Evolutionary conservation across 2,797 vertebrate species (phyloP), one percentile per base, ranked within the genome.

Genomic region (Pogoniulus pusillus): DNA sequence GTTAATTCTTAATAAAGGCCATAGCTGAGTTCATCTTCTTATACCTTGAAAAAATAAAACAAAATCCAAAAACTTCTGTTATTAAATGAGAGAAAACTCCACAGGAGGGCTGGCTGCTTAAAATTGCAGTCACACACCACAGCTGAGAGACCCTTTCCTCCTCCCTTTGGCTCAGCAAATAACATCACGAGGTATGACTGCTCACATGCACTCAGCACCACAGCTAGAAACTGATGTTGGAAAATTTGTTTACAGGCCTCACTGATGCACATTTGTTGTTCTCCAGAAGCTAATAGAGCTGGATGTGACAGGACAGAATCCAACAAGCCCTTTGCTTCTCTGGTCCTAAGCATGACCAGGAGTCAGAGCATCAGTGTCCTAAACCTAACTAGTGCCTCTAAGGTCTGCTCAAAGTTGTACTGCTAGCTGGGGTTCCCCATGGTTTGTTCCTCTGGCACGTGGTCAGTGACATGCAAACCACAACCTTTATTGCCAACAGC

Each of bases 1-100:
- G 89, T 87, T 95, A 93, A 90, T 94, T 95, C 80, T 89, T 93
- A 77, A 22, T 71, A 58, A 88, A 87, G 90, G 80, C 92, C 65
- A 39, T 34, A 73, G 63, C n/a, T 66, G 45, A 93, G 84, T 93
- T 96, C 68, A 91, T 89, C 80, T 65, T 82, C 57, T 84, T 82
- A 49, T 72, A 45, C 85, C 66, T 92, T 76, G 85, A 26, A 82
- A 74, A 93, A 92, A 87, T 41, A 41, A 41, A 41, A 41, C 16
- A 85, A 54, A 60, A 74, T 7, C 20, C 12, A 12, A 24, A 24
- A 49, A 12, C 30, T 80, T 85, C 58, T 71, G 43, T 18, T 49
- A 49, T 59, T 82, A 57, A 65, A 51, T 10, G 45, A 47, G 66
- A 82, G 54, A 53, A 91, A 64, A 41, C n/a, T 82, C 70, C 3